Evolutionary conservation across 2,888 invertebrate genomes (phyloP).

Genomic region (Portevinia maculata): DNA sequence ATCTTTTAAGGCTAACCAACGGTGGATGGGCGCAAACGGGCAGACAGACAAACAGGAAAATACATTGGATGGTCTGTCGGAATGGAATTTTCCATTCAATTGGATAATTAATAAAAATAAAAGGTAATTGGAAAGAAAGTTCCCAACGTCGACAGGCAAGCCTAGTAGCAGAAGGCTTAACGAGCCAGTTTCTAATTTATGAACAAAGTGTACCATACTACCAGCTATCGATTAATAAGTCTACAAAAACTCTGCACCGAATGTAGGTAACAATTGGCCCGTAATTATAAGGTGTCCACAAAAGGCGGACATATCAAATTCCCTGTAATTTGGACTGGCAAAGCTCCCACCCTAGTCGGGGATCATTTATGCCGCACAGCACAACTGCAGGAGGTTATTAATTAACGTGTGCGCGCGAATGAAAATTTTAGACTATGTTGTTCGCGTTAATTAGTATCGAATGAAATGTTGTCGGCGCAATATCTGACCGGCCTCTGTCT

Average conservation of each 20-base stretch:
- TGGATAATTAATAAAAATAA: conserved; percentile 32
- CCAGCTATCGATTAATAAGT: conserved; percentile 63
- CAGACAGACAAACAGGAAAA: conserved; percentile 38
- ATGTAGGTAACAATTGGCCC: conserved; percentile 61
- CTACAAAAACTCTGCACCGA: conserved; percentile 7
- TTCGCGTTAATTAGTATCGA: conserved; percentile 74
- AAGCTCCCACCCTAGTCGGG: conserved; percentile 35
- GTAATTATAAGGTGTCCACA: conserved; percentile 72
- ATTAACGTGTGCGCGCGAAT: conserved; percentile 72
- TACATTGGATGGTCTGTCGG: conserved; percentile 20
- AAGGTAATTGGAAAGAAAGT: not conserved
- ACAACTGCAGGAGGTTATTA: conserved; percentile 70
- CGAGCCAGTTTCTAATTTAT: conserved; percentile 52
- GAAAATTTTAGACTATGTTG: conserved; percentile 70
- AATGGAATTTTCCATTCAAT: conserved; percentile 28
- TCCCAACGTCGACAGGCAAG: not conserved
- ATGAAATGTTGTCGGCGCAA: conserved; percentile 73
- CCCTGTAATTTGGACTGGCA: conserved; percentile 64
- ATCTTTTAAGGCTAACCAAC: conserved; percentile 30
- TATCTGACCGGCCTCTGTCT: conserved; percentile 74
- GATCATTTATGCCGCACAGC: conserved; percentile 12
- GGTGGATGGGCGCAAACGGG: conserved; percentile 6
- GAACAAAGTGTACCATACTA: conserved; percentile 3
- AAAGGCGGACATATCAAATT: conserved; percentile 71
- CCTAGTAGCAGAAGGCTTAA: conserved; percentile 22